phyloP scores from a whole-genome alignment of 2,888 invertebrate genomes.

The Tigriopus californicus region DNA sequence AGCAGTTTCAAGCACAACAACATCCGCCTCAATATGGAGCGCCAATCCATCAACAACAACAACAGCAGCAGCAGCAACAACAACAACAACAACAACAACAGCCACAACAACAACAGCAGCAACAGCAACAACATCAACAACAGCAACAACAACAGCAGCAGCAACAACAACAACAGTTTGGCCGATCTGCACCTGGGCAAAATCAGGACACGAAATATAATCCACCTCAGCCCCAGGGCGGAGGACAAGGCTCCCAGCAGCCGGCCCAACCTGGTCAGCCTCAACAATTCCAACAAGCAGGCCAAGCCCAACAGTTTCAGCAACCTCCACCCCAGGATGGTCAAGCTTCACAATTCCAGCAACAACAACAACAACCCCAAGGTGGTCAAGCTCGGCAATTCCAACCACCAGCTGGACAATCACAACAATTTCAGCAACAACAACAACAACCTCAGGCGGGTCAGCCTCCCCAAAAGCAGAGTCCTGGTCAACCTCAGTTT shows the following conservation, averaged over 20 bases:
- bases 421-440: not conserved
- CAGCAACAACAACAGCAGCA: not conserved
- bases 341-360: not conserved
- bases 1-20: conserved; percentile 2
- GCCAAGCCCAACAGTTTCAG: not conserved
- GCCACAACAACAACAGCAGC: not conserved
- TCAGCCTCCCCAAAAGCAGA: not conserved
- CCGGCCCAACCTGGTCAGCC: not conserved
- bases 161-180: not conserved
- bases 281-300: not conserved
- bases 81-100: not conserved
- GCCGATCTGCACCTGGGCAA: too few species aligned
- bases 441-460: not conserved
- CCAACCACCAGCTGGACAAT: not conserved
- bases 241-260: not conserved
- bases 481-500: not conserved
- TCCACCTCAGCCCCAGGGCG: too few species aligned
- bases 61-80: not conserved
- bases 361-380: not conserved
- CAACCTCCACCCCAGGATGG: conserved; percentile 6
- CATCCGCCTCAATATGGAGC: not conserved
- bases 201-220: too few species aligned
- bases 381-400: not conserved
- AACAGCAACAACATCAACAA: not conserved
- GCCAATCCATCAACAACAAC: not conserved